Base-by-base conservation (phyloP, 2,113 vertebrate species). In the Ornithorhynchus anatinus region DNA sequence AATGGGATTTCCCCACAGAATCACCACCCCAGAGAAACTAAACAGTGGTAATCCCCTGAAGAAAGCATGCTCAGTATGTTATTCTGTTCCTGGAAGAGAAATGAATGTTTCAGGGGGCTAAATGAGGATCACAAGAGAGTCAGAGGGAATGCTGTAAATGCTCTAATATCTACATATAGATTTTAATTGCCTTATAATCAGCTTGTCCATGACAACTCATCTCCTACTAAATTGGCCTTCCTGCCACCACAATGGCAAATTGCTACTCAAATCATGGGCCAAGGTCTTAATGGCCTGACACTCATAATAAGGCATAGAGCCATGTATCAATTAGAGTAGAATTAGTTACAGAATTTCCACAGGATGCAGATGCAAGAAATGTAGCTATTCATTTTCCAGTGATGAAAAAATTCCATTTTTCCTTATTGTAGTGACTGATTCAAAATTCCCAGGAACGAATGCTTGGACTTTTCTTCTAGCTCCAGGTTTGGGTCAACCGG, bases 311-410 rank as follows among this genome's bases (percentile, higher is more conserved):
- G 61, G 65, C 72, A 52, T 69, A 67, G 1, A 62, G 32, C 71
- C 59, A 16, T 60, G n/a, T 82, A 79, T 85, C 69, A 83, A 63
- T 86, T 81, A 75, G 71, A 27, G 39, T 0, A 0, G 69, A 86
- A 88, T 86, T 80, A 82, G 77, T 67, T 68, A 51, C 54, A 69
- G 59, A 69, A 82, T 64, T 83, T 71, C 80, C 75, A 44, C 71
- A 80, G 63, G 63, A 84, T 82, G 58, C 69, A 84, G 73, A 80
- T 47, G 35, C 50, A 50, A 50, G 50, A 10, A 58, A 27, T 45
- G 29, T 1, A 66, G 42, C 62, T 60, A 66, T 72, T 79, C 79
- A 38, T 79, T 78, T 77, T 70, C 63, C 40, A 72, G 71, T 13
- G n/a, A n/a, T 0, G 5, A 77, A 60, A 79, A 77, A 69, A 59